Base-by-base conservation (phyloP, 2,113 vertebrate species). In the Lepus timidus region DNA sequence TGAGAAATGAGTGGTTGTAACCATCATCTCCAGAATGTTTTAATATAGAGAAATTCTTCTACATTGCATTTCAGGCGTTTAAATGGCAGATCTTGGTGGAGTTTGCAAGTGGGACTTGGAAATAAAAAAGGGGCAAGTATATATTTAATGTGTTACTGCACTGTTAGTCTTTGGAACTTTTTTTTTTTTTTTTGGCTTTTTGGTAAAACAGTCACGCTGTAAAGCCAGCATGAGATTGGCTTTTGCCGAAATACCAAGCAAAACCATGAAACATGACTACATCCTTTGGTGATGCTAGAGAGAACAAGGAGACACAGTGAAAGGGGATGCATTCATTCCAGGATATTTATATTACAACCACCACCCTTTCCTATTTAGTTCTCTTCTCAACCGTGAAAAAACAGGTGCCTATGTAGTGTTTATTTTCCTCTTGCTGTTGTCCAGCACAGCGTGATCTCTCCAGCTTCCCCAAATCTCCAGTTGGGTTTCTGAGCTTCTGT, bases 211-310 rank as follows among this genome's bases (percentile, higher is more conserved):
- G 13, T 49, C 13, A 3, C 44, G 31, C 61, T 87, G 6, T 55
- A 73, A 86, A 52, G 36, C 29, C 65, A 85, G 31, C 70, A 51
- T 82, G 85, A 95, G 49, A 92, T 88, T 29, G 86, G 29, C 65
- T 86, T 96, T 85, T 94, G 90, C 84, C 67, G 91, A 94, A 95
- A 88, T 39, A 92, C 62, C 27, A 82, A 65, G 25, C 76, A 73
- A 85, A 64, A 49, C 6, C 44, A 55, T 76, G 29, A 44, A 62
- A 68, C n/a, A 36, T n/a, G 36, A 85, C 39, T 61, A 67, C 86
- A 84, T 80, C 31, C 19, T 90, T 44, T 64, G 62, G 82, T 90
- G 39, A 71, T 61, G 70, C 62, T 65, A 39, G 75, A 76, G 78
- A 80, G n/a, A 85, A 29, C 65, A 73, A 22, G 65, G 64, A 68